Evolutionary conservation across 2,113 vertebrate genomes (phyloP), one percentile per base, ranked within the genome.

Genomic region (Tyto alba): DNA sequence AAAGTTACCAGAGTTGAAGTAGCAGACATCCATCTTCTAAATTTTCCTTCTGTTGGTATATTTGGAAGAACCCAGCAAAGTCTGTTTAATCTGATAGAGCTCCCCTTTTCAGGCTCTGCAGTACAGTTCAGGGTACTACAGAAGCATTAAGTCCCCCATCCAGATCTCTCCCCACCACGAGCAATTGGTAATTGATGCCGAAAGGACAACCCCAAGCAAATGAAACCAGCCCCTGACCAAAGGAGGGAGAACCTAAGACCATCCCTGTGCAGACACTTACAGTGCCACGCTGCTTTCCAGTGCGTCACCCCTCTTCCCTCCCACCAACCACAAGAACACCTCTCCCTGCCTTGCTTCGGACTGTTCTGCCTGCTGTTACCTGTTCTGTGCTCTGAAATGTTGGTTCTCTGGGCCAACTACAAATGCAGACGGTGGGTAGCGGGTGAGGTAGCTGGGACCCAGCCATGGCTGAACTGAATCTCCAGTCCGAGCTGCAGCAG

Each of bases 281-380:
- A 34, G 48, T 12, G 18, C 56, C 59, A 13, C 0, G 0, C 1
- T 69, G 77, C 29, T 89, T 62, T 67, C 45, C 69, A 45, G 82
- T 23, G 30, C 14, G 0, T 27, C 5, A 30, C 52, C 19, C 21
- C n/a, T 34, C 29, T 18, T 48, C 10, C 15, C 25, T 11, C 3
- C 11, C 6, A 0, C 17, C 34, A 13, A 3, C 50, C 67, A 34
- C 55, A 22, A 13, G 19, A 13, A 4, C 25, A 3, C 7, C 62
- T 30, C 30, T 36, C 79, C 73, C 62, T 50, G 63, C 30, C 55
- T 26, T 43, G 43, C 57, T 40, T 29, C 56, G 30, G 4, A 34
- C 22, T 12, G 7, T 45, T 25, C 52, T 63, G 59, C 64, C 11
- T 29, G 53, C 67, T 12, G 25, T 40, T 19, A 38, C 45, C 52